Percentiles rank a stretch among this genome's conserved stretches.
Conservation (phyloP, 2,888 invertebrate genomes). For the Rhogogaster chlorosoma region DNA sequence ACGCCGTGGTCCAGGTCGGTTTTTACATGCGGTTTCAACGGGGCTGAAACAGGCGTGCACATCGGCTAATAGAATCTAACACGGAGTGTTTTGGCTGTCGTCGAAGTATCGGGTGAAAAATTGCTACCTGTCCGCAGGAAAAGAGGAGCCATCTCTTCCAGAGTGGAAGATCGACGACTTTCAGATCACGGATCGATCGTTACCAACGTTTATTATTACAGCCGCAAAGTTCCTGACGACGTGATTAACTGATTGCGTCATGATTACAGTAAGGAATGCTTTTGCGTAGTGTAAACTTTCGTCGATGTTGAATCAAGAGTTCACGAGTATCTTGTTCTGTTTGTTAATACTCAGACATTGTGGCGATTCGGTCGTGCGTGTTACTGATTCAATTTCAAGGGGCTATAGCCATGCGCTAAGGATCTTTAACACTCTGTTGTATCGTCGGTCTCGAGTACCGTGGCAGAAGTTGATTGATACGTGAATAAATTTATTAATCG, state of each 20-base stretch:
- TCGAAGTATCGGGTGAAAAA: neutral
- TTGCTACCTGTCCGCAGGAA: neutral
- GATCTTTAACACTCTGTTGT: neutral
- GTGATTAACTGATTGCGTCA: constrained; percentile 45
- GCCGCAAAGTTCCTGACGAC: neutral
- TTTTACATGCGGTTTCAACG: constrained; percentile 32
- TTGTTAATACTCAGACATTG: constrained; percentile 51
- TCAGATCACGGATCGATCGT: neutral
- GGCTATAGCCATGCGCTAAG: neutral
- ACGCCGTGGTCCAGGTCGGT: constrained; percentile 24
- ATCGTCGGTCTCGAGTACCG: constrained; percentile 15
- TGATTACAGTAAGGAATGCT: constrained; percentile 35
- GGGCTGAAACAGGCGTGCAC: neutral
- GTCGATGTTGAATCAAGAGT: constrained; percentile 21
- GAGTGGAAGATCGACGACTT: neutral
- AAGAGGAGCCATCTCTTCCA: neutral
- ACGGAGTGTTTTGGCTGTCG: neutral
- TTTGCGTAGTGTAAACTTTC: constrained; percentile 51
- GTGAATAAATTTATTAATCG: constrained; percentile 10
- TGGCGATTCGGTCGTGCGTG: constrained; percentile 11
- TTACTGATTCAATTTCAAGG: neutral
- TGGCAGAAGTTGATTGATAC: neutral
- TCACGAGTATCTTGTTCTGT: constrained; percentile 35
- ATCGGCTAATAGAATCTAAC: neutral
- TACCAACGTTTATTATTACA: too few relatives aligned